Evolutionary conservation across 2,113 vertebrate species (phyloP), one percentile per base, ranked within the genome.

Genomic region (Psilopogon haemacephalus): DNA sequence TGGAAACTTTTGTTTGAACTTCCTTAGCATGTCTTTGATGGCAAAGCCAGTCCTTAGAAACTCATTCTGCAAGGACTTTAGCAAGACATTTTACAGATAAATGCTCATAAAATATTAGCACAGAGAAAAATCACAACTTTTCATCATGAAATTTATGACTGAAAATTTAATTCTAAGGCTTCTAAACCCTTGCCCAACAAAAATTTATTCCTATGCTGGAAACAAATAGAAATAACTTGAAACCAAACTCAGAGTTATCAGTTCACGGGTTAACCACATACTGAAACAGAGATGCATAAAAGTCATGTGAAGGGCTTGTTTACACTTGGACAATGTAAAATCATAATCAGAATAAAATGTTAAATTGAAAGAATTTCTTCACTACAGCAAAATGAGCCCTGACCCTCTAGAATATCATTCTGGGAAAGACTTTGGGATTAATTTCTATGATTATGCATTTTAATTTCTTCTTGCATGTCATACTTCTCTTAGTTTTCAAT

Each of bases 1-100:
- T 93, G 90, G 73, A 91, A 94, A 92, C 54, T 94, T 91, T 40
- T 88, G 48, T 94, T 95, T 95, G 90, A 96, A 96, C 73, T 94
- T 96, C 69, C 62, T 93, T 91, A 96, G 54, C 35, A 69, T 84
- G 73, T 75, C 95, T 96, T 91, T 94, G 88, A 86, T 58, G 82
- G 87, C 63, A 94, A 95, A 95, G 78, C 67, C 67, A 59, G 59
- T 79, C 93, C 85, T 94, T 73, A 95, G 87, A 95, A 93, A 90
- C 62, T 92, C 84, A 84, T 84, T 58, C 77, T 65, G 40, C 81
- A 76, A 91, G 32, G 84, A 91, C 75, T 95, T 95, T 85, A 93
- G 91, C 24, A 85, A 92, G 89, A 65, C 13, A 81, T 96, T 93
- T 93, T 90, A 86, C 74, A 56, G n/a, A 86, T 89, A 92, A 93